phyloP scores from a whole-genome alignment of 2,888 invertebrate genomes.

The Xylota sylvarum region DNA sequence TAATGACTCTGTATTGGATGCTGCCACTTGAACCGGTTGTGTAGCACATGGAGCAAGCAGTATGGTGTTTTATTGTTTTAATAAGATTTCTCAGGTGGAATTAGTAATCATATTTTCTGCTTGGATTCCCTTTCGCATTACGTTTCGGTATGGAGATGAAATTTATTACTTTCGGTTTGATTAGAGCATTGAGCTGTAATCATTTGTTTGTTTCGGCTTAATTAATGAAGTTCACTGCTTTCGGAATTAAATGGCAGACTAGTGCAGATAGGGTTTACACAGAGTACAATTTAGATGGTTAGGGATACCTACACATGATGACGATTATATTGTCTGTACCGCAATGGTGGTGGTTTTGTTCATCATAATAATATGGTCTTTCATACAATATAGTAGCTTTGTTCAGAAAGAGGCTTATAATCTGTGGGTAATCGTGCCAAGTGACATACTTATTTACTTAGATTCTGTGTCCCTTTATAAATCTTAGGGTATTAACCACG shows the following conservation, averaged over 20 bases:
- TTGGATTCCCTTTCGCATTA: background rate
- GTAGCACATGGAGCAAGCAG: background rate
- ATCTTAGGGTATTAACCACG: too few species aligned
- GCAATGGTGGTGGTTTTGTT: too few species aligned
- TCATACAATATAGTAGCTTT: too few species aligned
- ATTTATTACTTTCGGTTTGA: background rate
- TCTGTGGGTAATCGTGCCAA: too few species aligned
- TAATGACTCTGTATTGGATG: conserved; percentile 27
- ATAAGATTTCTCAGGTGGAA: conserved; percentile 48
- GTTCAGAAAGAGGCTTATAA: too few species aligned
- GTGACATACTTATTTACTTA: too few species aligned
- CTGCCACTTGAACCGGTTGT: conserved; percentile 10
- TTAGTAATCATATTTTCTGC: conserved; percentile 27
- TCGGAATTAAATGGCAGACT: background rate
- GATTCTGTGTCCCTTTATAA: too few species aligned
- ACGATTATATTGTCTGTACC: too few species aligned
- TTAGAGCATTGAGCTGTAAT: background rate
- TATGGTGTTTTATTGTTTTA: conserved; percentile 49
- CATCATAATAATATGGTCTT: too few species aligned
- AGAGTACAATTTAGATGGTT: too few species aligned
- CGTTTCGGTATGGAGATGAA: background rate
- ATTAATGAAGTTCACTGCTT: background rate
- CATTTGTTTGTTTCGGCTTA: background rate
- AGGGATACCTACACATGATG: too few species aligned
- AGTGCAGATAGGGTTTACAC: too few species aligned